These are phyloP conservation scores for Osedax frankpressi DNA, from an alignment of 2,888 invertebrate genomes.

Conservation along the genomic window DNA sequence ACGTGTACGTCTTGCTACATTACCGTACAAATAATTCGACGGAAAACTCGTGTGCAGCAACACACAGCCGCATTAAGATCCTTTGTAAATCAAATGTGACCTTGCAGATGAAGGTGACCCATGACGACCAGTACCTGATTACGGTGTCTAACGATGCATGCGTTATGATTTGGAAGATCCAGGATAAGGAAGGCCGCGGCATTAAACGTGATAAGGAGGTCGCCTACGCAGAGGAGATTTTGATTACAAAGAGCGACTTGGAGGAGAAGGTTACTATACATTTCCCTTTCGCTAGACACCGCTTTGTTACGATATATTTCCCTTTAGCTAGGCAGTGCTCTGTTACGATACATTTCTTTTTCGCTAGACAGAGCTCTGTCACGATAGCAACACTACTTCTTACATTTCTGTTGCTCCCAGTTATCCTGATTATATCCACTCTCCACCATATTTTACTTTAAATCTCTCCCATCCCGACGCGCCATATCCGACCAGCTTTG, in stretches of 20 bases:
- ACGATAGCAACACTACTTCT: no score
- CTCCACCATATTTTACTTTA: no score
- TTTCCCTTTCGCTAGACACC: neutral
- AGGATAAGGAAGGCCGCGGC: constrained; percentile 51
- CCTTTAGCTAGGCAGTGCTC: neutral
- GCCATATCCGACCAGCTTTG: no score
- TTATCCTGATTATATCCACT: no score
- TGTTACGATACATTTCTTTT: neutral
- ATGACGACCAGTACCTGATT: constrained; percentile 61
- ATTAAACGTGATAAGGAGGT: constrained; percentile 62
- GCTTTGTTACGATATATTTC: neutral
- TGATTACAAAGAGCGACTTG: constrained; percentile 62
- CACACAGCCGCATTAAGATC: neutral
- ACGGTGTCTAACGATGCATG: constrained; percentile 66
- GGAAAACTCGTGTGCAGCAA: neutral
- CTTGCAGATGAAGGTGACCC: constrained; percentile 56
- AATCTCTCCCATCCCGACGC: no score
- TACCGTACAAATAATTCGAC: neutral
- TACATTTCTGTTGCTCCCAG: no score
- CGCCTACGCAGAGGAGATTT: constrained; percentile 64
- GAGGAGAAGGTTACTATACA: constrained; percentile 59
- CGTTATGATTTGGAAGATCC: constrained; percentile 70
- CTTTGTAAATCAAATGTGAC: no score
- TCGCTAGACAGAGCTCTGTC: no score
- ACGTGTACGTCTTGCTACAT: no score